A percentile compares a stretch with the other conserved stretches of the same genome.
Evolutionary conservation across 2,113 vertebrate genomes (phyloP).

Genomic region (Saccopteryx leptura): DNA sequence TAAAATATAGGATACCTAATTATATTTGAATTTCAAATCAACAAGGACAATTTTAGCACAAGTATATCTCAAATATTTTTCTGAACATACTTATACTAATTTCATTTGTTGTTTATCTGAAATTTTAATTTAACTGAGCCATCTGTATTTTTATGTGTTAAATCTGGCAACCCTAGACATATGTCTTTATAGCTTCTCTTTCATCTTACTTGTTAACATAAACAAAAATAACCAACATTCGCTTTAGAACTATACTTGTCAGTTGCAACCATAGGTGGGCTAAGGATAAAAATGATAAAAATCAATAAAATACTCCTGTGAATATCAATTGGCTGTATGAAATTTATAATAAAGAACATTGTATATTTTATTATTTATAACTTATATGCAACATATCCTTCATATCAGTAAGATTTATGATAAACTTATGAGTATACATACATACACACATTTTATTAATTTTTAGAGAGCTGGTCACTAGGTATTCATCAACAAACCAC

Average conservation of each 20-base stretch:
- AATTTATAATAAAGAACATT: background rate
- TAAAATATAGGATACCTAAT: background rate
- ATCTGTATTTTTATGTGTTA: background rate
- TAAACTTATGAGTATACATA: background rate
- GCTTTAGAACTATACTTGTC: background rate
- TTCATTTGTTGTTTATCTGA: slow-evolving; percentile 10
- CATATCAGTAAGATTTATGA: slow-evolving; percentile 16
- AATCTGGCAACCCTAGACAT: slow-evolving; percentile 16
- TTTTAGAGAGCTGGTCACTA: background rate
- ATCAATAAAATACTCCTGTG: background rate
- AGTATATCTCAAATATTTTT: background rate
- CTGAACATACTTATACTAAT: background rate
- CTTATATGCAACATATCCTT: background rate
- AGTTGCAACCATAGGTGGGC: background rate
- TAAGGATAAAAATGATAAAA: background rate
- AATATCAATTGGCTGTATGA: slow-evolving; percentile 16
- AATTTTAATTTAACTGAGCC: slow-evolving; percentile 6
- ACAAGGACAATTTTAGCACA: background rate
- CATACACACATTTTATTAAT: background rate
- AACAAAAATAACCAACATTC: slow-evolving; percentile 14
- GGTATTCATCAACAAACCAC: slow-evolving; percentile 24
- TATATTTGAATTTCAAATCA: slow-evolving; percentile 30
- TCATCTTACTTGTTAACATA: background rate
- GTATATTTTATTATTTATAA: background rate
- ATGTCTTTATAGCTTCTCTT: slow-evolving; percentile 31